Evolutionary conservation across 2,797 vertebrate genomes (phyloP).

Genomic region (Pangasius macronema): DNA sequence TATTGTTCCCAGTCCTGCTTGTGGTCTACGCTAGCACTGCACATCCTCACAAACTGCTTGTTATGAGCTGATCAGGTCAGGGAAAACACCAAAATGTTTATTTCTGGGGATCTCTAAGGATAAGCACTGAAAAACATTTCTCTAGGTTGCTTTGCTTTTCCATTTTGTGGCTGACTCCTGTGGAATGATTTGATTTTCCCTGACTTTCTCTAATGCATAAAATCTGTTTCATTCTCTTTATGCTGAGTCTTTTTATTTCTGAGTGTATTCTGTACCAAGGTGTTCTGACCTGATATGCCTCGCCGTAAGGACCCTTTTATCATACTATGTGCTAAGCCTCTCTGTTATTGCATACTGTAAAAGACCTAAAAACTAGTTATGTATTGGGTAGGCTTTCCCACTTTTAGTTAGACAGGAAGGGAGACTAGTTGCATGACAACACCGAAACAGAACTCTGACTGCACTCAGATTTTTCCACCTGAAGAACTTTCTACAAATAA

Average conservation of each 20-base stretch:
- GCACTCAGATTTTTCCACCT: not conserved
- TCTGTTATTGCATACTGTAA: not conserved
- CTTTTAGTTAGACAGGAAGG: not conserved
- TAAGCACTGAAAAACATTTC: not conserved
- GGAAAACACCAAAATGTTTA: not conserved
- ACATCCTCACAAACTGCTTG: not conserved
- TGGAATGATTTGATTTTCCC: not conserved
- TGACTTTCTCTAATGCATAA: not conserved
- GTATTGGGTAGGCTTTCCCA: not conserved
- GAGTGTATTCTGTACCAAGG: not conserved
- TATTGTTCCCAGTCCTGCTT: not conserved
- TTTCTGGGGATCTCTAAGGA: not conserved
- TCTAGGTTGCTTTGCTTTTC: not conserved
- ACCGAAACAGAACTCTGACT: not conserved
- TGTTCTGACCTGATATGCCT: not conserved
- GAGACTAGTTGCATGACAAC: not conserved
- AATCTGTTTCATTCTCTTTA: not conserved
- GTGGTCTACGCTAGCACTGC: not conserved
- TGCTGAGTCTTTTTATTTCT: not conserved
- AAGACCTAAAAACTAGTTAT: not conserved
- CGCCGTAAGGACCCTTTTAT: not conserved
- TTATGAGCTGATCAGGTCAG: not conserved
- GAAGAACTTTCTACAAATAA: not conserved
- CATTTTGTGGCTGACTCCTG: not conserved
- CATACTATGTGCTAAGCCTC: not conserved